Percentiles rank a stretch among this genome's conserved stretches.
These are phyloP conservation scores for Kryptolebias ocellatus DNA, from an alignment of 2,797 vertebrate genomes.

Conservation along the genomic window DNA sequence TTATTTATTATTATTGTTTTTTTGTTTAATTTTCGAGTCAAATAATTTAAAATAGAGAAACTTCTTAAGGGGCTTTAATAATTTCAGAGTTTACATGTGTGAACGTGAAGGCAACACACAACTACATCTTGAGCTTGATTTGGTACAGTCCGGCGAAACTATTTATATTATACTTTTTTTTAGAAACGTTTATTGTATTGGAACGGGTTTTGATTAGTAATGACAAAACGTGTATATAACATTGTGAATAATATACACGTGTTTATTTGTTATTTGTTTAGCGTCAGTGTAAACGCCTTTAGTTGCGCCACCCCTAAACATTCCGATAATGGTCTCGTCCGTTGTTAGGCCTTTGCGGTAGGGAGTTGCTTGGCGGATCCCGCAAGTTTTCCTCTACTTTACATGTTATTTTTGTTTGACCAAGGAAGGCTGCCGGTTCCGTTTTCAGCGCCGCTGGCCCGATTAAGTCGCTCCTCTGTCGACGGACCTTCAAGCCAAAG, in stretches of 20 bases:
- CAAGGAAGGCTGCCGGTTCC: not conserved
- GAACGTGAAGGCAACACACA: conserved; percentile 50
- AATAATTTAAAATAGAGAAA: conserved; percentile 27
- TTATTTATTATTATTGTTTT: not conserved
- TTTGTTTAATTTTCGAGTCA: conserved; percentile 41
- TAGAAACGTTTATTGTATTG: not conserved
- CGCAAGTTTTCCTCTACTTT: conserved; percentile 78
- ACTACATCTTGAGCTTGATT: conserved; percentile 13
- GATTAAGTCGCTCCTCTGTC: conserved; percentile 6
- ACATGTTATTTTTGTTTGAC: conserved; percentile 48
- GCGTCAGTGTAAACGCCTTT: not conserved
- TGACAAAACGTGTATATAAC: accelerated
- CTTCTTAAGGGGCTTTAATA: conserved; percentile 2
- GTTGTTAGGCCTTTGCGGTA: conserved; percentile 78
- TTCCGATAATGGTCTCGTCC: conserved; percentile 75
- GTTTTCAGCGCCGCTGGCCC: not conserved
- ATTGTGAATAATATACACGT: accelerated
- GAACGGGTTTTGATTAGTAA: accelerated
- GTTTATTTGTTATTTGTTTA: not conserved
- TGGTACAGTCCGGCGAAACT: conserved; percentile 70
- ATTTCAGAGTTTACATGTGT: conserved; percentile 49
- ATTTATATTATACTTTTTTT: conserved; percentile 9
- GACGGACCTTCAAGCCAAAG: conserved; percentile 28
- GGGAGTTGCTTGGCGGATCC: conserved; percentile 79
- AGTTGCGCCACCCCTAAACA: conserved; percentile 57